These are phyloP conservation scores for Nycticryphes semicollaris DNA, from an alignment of 2,113 vertebrate species.

Conservation along the genomic window DNA sequence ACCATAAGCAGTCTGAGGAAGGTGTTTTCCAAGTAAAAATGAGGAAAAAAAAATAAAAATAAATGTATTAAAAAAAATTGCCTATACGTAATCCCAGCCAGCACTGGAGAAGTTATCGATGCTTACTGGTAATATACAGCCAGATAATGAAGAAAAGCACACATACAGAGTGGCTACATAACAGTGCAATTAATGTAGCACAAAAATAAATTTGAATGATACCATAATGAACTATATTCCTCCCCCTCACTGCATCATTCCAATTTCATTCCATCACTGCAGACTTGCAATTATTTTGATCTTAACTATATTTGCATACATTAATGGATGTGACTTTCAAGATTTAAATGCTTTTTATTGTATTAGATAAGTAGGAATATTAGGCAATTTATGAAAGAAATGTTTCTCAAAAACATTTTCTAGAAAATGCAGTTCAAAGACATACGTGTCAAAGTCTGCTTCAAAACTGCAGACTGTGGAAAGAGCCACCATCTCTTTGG, in stretches of 20 bases:
- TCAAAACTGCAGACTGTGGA: not conserved
- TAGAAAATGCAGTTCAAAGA: not conserved
- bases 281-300: conserved; percentile 5
- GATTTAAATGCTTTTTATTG: not conserved
- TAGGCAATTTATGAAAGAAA: not conserved
- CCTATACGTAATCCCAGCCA: not conserved
- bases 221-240: not conserved
- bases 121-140: not conserved
- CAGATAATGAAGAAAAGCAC: not conserved
- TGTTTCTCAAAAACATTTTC: not conserved
- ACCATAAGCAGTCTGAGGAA: not conserved
- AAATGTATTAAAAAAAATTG: not conserved
- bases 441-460: not conserved
- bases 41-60: not conserved
- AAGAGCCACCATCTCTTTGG: not conserved
- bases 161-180: not conserved
- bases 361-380: not conserved
- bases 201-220: not conserved
- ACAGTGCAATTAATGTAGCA: not conserved
- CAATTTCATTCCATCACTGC: not conserved
- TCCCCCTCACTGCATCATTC: not conserved
- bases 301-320: not conserved
- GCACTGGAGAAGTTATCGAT: not conserved
- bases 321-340: not conserved
- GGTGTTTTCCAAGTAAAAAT: not conserved